These are phyloP conservation scores for Trisateles emortualis DNA, from an alignment of 2,888 invertebrate species.

Conservation along the genomic window DNA sequence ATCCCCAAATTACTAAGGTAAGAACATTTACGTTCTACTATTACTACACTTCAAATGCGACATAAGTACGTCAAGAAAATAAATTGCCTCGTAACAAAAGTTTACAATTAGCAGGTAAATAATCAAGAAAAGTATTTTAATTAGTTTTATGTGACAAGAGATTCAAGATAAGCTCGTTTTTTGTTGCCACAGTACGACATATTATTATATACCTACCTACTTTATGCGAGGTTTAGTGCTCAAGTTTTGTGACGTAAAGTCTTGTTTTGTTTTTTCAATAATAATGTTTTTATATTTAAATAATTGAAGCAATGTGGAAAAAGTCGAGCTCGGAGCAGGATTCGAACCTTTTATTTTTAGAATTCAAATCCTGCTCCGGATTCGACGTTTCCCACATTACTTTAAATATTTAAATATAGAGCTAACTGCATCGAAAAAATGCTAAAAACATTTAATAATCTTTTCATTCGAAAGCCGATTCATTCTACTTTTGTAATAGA, in stretches of 20 bases:
- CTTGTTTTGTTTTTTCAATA: not conserved
- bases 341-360: too few species aligned
- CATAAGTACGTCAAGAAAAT: constrained; percentile 28
- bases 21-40: constrained; percentile 6
- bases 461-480: too few species aligned
- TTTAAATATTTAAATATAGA: too few species aligned
- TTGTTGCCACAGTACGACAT: not conserved
- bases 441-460: too few species aligned
- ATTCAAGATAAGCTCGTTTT: not conserved
- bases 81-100: constrained; percentile 48
- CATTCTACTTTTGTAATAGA: too few species aligned
- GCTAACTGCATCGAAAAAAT: too few species aligned
- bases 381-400: too few species aligned
- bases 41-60: constrained; percentile 27
- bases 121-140: constrained; percentile 15
- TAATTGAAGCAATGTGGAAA: too few species aligned
- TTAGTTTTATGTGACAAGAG: constrained; percentile 6
- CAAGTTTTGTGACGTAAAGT: not conserved
- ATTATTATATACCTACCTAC: not conserved
- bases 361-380: too few species aligned
- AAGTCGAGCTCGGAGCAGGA: too few species aligned
- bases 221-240: not conserved
- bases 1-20: too few species aligned
- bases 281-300: too few species aligned
- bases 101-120: constrained; percentile 9